Evolutionary conservation across 2,797 vertebrate genomes (phyloP).

Genomic region (Tarsius wallacei): DNA sequence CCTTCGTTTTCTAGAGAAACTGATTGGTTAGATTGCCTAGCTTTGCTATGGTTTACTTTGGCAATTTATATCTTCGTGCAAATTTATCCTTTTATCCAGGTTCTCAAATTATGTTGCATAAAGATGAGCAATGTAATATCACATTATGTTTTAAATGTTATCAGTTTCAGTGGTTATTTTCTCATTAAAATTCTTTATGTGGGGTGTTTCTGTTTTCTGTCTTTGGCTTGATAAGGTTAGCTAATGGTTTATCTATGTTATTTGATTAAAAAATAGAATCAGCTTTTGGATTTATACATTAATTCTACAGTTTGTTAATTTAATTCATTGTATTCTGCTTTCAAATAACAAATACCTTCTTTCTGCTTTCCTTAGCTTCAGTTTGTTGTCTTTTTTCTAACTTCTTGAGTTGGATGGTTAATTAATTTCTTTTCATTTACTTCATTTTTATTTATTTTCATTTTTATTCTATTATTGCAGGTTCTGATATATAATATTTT

Average conservation of each 20-base stretch:
- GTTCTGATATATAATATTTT: conserved; percentile 12
- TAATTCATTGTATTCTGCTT: conserved; percentile 60
- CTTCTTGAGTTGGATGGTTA: not conserved
- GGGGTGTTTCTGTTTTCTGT: conserved; percentile 32
- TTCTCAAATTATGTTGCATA: conserved; percentile 54
- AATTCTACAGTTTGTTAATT: conserved; percentile 37
- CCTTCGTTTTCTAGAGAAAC: not conserved
- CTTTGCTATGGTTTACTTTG: not conserved
- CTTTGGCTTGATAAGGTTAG: conserved; percentile 52
- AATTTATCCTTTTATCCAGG: not conserved
- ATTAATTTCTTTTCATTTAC: conserved; percentile 58
- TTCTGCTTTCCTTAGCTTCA: conserved; percentile 55
- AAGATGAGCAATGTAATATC: conserved; percentile 13
- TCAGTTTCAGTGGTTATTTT: conserved; percentile 57
- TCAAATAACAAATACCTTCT: conserved; percentile 25
- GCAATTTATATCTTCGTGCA: conserved; percentile 47
- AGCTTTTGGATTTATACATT: conserved; percentile 44
- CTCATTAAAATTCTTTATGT: conserved; percentile 51
- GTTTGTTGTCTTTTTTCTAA: not conserved
- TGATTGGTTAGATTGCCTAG: not conserved
- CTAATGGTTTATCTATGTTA: conserved; percentile 66
- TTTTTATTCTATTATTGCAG: not conserved
- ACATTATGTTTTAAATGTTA: conserved; percentile 45
- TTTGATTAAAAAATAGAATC: conserved; percentile 40
- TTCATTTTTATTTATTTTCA: conserved; percentile 5